Evolutionary conservation across 2,797 vertebrate genomes (phyloP).

Genomic region (Falco berigora): DNA sequence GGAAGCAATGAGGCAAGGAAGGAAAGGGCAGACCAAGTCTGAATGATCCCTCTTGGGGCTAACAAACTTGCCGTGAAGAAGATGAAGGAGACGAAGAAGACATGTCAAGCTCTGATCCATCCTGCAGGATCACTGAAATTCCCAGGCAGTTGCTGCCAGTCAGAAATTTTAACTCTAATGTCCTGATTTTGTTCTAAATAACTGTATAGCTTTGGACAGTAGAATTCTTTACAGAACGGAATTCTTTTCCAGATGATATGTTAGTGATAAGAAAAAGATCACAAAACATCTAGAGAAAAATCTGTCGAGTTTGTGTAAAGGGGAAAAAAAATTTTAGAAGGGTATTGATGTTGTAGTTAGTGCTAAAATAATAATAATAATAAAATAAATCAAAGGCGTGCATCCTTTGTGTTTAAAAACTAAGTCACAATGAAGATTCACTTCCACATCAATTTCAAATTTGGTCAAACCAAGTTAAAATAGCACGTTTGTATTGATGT

Average conservation of each 20-base stretch:
- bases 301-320: not conserved
- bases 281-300: not conserved
- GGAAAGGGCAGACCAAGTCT: not conserved
- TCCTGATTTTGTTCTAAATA: not conserved
- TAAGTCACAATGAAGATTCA: not conserved
- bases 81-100: not conserved
- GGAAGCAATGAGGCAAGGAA: not conserved
- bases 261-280: not conserved
- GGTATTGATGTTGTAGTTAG: not conserved
- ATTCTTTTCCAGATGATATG: not conserved
- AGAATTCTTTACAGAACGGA: not conserved
- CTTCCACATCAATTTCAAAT: not conserved
- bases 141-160: not conserved
- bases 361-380: not conserved
- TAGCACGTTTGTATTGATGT: not conserved
- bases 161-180: not conserved
- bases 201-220: not conserved
- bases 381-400: not conserved
- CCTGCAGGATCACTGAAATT: not conserved
- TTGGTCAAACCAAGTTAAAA: not conserved
- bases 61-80: not conserved
- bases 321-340: not conserved
- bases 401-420: not conserved
- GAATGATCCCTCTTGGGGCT: not conserved
- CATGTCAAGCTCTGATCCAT: not conserved